These are phyloP conservation scores for Dryas iulia DNA, from an alignment of 1,140 invertebrate species.

Conservation along the genomic window DNA sequence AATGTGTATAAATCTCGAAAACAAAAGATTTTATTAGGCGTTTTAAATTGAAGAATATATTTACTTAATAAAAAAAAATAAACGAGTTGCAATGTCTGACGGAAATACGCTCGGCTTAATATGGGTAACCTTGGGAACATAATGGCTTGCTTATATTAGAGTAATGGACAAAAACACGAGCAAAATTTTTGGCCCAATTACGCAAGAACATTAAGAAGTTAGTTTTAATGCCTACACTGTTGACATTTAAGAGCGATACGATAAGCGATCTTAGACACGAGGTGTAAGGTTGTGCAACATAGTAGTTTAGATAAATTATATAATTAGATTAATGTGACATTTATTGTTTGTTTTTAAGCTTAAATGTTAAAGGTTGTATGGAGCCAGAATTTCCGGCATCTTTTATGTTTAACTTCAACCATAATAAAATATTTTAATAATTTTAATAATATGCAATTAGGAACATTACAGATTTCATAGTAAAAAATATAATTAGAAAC, in stretches of 20 bases:
- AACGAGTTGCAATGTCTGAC: slow-evolving; percentile 21
- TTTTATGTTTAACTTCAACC: neutral
- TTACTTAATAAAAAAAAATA: slow-evolving; percentile 9
- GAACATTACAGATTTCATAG: too few relatives aligned
- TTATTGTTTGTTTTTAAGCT: slow-evolving; percentile 24
- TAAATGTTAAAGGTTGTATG: slow-evolving; percentile 13
- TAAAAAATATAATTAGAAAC: too few relatives aligned
- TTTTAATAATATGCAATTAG: too few relatives aligned
- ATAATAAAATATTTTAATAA: too few relatives aligned
- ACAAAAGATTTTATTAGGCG: neutral
- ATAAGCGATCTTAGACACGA: slow-evolving; percentile 32
- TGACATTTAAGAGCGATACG: slow-evolving; percentile 31
- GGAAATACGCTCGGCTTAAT: slow-evolving; percentile 64
- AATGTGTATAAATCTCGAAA: too few relatives aligned
- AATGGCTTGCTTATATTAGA: slow-evolving; percentile 63
- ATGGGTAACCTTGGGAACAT: slow-evolving; percentile 69
- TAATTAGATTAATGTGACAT: slow-evolving; percentile 16
- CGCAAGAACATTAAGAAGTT: slow-evolving; percentile 25
- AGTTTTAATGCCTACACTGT: slow-evolving; percentile 10
- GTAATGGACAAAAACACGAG: slow-evolving; percentile 58
- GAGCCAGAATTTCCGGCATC: neutral
- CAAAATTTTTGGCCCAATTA: slow-evolving; percentile 47
- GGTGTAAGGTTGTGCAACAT: slow-evolving; percentile 23
- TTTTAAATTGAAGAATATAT: neutral
- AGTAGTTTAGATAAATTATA: slow-evolving; percentile 12